These are phyloP conservation scores for Polypterus senegalus DNA, from an alignment of 2,113 vertebrate species.

Conservation along the genomic window DNA sequence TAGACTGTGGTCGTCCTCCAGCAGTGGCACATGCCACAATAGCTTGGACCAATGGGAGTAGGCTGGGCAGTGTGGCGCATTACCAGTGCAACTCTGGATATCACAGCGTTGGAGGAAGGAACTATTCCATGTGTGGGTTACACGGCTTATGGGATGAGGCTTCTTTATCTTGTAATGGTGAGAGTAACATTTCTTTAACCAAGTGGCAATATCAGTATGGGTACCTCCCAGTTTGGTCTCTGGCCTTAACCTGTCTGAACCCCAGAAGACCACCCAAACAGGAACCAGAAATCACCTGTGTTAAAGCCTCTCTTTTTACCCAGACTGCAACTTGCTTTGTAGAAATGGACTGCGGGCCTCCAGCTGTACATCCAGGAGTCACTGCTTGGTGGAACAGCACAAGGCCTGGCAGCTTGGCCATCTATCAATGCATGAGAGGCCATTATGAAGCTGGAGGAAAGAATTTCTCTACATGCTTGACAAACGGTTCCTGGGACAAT, in stretches of 20 bases:
- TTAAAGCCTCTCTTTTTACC: neutral
- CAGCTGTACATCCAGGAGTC: no score
- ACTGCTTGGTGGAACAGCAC: no score
- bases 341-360: neutral
- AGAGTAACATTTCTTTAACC: constrained; percentile 25
- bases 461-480: neutral
- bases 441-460: neutral
- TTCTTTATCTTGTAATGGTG: constrained; percentile 24
- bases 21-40: constrained; percentile 36
- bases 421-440: no score
- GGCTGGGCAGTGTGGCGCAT: constrained; percentile 27
- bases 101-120: constrained; percentile 18
- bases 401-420: no score
- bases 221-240: neutral
- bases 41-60: constrained; percentile 38
- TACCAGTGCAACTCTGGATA: constrained; percentile 44
- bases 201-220: constrained; percentile 26
- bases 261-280: no score
- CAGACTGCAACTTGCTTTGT: neutral
- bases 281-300: neutral
- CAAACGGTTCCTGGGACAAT: neutral
- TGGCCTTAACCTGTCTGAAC: no score
- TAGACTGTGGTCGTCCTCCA: constrained; percentile 40
- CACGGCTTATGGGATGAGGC: constrained; percentile 24
- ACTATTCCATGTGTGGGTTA: constrained; percentile 31